These are phyloP conservation scores for Leptogaster cylindrica DNA, from an alignment of 2,888 invertebrate species.

Conservation along the genomic window DNA sequence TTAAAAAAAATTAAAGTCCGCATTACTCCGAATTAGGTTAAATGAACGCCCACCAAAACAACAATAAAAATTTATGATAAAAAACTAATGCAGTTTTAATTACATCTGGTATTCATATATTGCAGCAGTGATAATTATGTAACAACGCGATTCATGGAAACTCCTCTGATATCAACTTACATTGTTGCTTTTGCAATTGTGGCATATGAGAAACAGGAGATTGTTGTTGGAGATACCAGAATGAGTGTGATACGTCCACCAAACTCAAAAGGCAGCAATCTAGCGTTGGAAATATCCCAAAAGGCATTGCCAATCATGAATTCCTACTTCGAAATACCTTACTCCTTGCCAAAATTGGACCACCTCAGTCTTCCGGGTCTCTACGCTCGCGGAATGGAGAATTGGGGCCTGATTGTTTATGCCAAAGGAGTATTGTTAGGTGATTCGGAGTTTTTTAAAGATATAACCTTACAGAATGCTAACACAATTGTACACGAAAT, in stretches of 20 bases:
- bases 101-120: too few relatives aligned
- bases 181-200: conserved; percentile 80
- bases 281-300: conserved; percentile 76
- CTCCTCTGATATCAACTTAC: conserved; percentile 76
- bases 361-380: conserved; percentile 88
- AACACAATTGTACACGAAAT: conserved; percentile 69
- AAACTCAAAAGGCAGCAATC: conserved; percentile 62
- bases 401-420: conserved; percentile 85
- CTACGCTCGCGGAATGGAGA: conserved; percentile 88
- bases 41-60: too few relatives aligned
- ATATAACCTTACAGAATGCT: conserved; percentile 58
- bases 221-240: conserved; percentile 30
- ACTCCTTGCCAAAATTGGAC: conserved; percentile 81
- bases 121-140: conserved; percentile 42
- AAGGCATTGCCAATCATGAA: conserved; percentile 73
- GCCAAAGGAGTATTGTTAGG: conserved; percentile 57
- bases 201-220: conserved; percentile 60
- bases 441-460: conserved; percentile 49
- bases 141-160: conserved; percentile 59
- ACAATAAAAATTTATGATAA: too few relatives aligned
- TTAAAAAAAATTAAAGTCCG: too few relatives aligned
- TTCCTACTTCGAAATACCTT: conserved; percentile 74
- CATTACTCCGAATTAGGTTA: too few relatives aligned
- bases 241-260: conserved; percentile 45
- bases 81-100: too few relatives aligned